Conservation (phyloP, 2,113 vertebrate genomes). For the Isurus oxyrinchus region DNA sequence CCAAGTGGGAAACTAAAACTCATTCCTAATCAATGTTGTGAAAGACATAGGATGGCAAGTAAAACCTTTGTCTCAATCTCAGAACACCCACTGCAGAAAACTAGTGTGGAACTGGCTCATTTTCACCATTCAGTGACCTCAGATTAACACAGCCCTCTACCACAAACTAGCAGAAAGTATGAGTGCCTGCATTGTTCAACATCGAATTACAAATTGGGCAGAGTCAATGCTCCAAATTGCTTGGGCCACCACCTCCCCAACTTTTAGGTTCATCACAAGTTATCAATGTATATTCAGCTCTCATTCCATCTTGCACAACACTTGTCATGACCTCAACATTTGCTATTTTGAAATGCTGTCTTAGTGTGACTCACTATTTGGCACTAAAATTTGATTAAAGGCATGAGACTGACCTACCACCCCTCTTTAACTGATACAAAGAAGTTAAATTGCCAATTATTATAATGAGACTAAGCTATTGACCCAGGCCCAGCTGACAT, state of each 20-base stretch:
- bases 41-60: neutral
- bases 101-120: neutral
- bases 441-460: neutral
- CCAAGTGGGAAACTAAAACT: neutral
- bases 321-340: neutral
- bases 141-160: neutral
- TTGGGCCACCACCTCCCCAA: neutral
- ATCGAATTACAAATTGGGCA: neutral
- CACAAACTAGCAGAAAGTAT: neutral
- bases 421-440: neutral
- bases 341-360: neutral
- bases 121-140: neutral
- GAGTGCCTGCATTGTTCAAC: neutral
- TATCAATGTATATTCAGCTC: neutral
- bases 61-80: neutral
- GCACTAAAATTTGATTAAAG: neutral
- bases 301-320: neutral
- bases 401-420: neutral
- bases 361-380: neutral
- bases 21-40: neutral
- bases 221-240: neutral
- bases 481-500: neutral
- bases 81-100: neutral
- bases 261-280: neutral
- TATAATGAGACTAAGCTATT: neutral